Percentiles rank a stretch among this genome's conserved stretches.
Conservation (phyloP, 2,888 invertebrate species). For the Homarus gammarus region DNA sequence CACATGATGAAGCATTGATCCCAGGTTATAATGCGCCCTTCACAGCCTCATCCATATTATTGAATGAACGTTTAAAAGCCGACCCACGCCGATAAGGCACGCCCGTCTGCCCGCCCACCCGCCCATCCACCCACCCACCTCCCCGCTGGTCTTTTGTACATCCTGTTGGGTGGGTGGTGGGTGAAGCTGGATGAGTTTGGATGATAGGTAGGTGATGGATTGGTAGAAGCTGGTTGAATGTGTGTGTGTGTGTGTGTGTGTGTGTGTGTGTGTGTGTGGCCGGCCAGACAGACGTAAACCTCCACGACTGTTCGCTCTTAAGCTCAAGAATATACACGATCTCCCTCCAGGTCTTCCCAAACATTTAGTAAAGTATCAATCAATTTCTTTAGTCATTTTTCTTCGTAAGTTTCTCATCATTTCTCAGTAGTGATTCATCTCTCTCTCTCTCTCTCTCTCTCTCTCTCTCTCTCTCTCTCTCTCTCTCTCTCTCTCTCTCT, state of each 20-base stretch:
- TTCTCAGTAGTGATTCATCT: background rate
- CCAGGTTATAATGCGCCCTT: slow-evolving; percentile 20
- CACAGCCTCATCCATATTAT: slow-evolving; percentile 39
- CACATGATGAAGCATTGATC: slow-evolving; percentile 11
- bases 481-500: background rate
- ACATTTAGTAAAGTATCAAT: no score
- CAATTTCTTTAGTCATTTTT: no score
- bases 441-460: background rate
- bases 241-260: background rate
- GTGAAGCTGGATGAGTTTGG: no score
- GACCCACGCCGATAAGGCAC: slow-evolving; percentile 22
- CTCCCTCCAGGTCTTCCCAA: no score
- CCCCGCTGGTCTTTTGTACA: no score
- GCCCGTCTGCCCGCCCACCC: background rate
- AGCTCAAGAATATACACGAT: no score
- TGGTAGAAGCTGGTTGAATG: background rate
- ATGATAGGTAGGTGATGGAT: background rate
- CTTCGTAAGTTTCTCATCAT: no score
- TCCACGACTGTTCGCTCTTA: no score
- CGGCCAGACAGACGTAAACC: no score
- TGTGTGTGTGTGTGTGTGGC: no score
- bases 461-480: background rate
- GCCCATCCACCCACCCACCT: no score
- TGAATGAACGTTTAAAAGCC: slow-evolving; percentile 25
- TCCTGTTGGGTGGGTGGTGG: no score